A percentile compares a stretch with the other conserved stretches of the same genome.
phyloP scores from a whole-genome alignment of 2,797 vertebrate species.

The Gobionotothen gibberifrons region DNA sequence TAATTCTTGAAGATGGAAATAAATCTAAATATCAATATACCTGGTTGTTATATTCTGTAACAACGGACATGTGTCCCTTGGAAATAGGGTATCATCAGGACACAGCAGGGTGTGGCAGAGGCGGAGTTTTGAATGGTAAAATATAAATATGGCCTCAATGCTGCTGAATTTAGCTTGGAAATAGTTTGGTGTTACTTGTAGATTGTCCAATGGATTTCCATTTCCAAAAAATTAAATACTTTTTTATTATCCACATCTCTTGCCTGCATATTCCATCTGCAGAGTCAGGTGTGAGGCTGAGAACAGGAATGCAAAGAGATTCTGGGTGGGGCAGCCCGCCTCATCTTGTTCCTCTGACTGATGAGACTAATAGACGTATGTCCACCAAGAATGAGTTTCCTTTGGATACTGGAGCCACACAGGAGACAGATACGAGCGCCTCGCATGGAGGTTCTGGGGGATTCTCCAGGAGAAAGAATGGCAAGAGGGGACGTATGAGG shows the following conservation, averaged over 20 bases:
- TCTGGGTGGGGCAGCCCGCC: neutral
- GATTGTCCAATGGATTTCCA: conserved; percentile 15
- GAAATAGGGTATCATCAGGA: neutral
- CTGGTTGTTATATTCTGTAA: conserved; percentile 1
- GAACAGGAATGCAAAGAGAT: conserved; percentile 4
- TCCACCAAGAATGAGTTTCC: neutral
- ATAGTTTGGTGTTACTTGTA: neutral
- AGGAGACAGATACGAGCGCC: neutral
- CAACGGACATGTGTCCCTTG: neutral
- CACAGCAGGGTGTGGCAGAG: conserved; percentile 12
- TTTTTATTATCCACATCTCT: conserved; percentile 6
- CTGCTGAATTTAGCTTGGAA: neutral
- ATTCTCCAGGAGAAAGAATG: conserved; percentile 1
- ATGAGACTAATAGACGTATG: neutral
- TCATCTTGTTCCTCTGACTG: neutral
- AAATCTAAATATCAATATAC: conserved; percentile 7
- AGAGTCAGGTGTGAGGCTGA: conserved; percentile 1
- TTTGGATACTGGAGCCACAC: neutral
- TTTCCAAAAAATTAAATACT: conserved; percentile 11
- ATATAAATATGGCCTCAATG: conserved; percentile 13
- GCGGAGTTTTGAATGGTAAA: neutral
- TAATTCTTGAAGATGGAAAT: conserved; percentile 9
- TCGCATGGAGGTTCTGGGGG: conserved; percentile 6
- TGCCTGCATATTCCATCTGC: conserved; percentile 15
- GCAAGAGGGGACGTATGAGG: neutral